phyloP scores from a whole-genome alignment of 2,113 vertebrate genomes.

The Coreoperca whiteheadi region DNA sequence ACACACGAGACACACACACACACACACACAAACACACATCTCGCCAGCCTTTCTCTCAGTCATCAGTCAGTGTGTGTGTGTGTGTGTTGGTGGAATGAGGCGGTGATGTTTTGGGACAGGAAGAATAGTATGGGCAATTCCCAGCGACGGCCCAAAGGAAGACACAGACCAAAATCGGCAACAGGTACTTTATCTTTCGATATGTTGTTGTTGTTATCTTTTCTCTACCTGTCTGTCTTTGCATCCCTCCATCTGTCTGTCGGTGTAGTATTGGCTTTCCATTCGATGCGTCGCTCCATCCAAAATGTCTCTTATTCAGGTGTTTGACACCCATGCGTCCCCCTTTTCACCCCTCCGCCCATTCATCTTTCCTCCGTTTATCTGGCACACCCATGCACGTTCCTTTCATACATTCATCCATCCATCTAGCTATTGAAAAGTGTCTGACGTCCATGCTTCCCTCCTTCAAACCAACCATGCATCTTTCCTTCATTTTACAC shows the following conservation, averaged over 20 bases:
- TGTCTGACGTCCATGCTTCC: too few species aligned
- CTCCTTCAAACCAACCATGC: too few species aligned
- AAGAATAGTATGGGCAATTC: conserved; percentile 85
- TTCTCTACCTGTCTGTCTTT: not conserved
- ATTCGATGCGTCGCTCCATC: not conserved
- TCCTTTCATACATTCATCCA: not conserved
- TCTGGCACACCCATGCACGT: not conserved
- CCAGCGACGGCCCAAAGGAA: conserved; percentile 85
- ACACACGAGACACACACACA: conserved; percentile 8
- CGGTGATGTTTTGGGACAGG: conserved; percentile 88
- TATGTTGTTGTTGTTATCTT: not conserved
- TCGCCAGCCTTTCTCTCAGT: conserved; percentile 25
- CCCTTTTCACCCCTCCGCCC: conserved; percentile 2
- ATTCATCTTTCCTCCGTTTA: not conserved
- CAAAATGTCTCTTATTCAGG: not conserved
- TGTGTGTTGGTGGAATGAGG: conserved; percentile 79
- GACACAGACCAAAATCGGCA: conserved; percentile 85
- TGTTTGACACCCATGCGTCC: not conserved
- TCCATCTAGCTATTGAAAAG: not conserved
- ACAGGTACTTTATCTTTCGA: conserved; percentile 78
- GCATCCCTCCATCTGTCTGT: not conserved
- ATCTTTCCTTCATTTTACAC: not conserved
- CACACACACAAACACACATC: conserved; percentile 2
- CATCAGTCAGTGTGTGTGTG: conserved; percentile 54
- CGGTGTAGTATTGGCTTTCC: not conserved